Evolutionary conservation across 2,888 invertebrate species (phyloP).

Genomic region (Caenorhabditis afra): DNA sequence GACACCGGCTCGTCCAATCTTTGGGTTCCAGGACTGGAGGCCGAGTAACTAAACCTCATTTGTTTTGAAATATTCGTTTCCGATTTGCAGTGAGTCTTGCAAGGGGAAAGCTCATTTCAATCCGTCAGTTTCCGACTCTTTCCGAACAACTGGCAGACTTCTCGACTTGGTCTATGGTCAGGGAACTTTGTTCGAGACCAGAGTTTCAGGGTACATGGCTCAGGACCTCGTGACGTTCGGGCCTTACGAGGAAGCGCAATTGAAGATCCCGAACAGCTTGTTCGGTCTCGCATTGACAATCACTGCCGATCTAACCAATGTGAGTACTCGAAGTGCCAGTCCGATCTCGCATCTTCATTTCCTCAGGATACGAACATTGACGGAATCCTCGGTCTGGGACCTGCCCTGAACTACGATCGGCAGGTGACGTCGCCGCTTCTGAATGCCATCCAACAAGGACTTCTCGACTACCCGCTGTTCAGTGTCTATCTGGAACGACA

Average conservation of each 20-base stretch:
- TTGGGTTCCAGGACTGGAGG: slow-evolving; percentile 35
- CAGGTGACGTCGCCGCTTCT: slow-evolving; percentile 91
- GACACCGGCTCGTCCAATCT: slow-evolving; percentile 25
- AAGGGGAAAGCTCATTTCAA: slow-evolving; percentile 25
- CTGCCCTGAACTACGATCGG: slow-evolving; percentile 51
- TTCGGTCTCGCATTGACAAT: slow-evolving; percentile 26
- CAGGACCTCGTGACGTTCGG: slow-evolving; percentile 42
- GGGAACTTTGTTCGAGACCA: slow-evolving; percentile 24
- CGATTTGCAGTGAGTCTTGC: slow-evolving; percentile 29
- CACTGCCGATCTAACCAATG: slow-evolving; percentile 5
- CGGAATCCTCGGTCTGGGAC: slow-evolving; percentile 56
- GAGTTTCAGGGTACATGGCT: slow-evolving; percentile 34
- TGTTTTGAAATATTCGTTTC: too few species aligned
- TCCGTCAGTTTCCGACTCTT: slow-evolving; percentile 18
- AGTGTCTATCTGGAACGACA: slow-evolving; percentile 33
- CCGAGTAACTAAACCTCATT: slow-evolving; percentile 5
- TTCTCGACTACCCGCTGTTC: slow-evolving; percentile 45
- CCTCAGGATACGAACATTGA: slow-evolving; percentile 46
- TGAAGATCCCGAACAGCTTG: slow-evolving; percentile 29
- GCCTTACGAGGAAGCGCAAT: slow-evolving; percentile 20
- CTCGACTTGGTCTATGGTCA: slow-evolving; percentile 21
- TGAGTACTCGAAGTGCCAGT: neutral
- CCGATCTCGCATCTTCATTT: too few species aligned
- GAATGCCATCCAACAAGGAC: slow-evolving; percentile 88
- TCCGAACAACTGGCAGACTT: slow-evolving; percentile 17